Percentiles rank a stretch among this genome's conserved stretches.
Evolutionary conservation across 2,797 vertebrate species (phyloP).

Genomic region (Ctenopoma multispine): DNA sequence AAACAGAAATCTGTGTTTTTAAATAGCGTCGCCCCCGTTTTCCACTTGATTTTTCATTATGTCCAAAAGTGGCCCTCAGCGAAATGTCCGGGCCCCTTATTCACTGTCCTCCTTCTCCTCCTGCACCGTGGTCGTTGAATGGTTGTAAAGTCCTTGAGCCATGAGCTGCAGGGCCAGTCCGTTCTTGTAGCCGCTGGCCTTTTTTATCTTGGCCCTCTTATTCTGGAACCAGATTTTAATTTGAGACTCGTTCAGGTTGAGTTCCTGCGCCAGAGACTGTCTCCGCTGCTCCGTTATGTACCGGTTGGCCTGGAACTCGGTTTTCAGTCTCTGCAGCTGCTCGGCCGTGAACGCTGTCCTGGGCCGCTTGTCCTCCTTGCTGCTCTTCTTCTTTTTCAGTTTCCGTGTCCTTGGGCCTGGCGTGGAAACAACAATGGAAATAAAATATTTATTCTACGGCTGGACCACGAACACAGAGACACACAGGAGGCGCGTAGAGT

Average conservation of each 20-base stretch:
- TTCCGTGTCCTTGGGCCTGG: slow-evolving; percentile 97
- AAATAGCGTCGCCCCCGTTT: slow-evolving; percentile 84
- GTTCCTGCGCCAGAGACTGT: slow-evolving; percentile 95
- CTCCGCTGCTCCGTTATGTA: slow-evolving; percentile 98
- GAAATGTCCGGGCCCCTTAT: slow-evolving; percentile 65
- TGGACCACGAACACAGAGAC: slow-evolving; percentile 9
- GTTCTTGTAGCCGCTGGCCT: slow-evolving; percentile 95
- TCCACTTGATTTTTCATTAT: slow-evolving; percentile 48
- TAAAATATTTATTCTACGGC: slow-evolving; percentile 68
- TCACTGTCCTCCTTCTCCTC: slow-evolving; percentile 95
- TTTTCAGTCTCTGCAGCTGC: slow-evolving; percentile 97
- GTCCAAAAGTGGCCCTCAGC: slow-evolving; percentile 51
- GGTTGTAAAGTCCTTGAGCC: slow-evolving; percentile 99
- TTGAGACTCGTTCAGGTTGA: slow-evolving; percentile 97
- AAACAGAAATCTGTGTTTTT: slow-evolving; percentile 90
- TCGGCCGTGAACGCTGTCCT: slow-evolving; percentile 97
- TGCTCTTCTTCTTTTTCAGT: slow-evolving; percentile 97
- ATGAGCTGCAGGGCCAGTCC: slow-evolving; percentile 96
- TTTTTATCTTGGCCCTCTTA: slow-evolving; percentile 97
- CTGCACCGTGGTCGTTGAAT: slow-evolving; percentile 96
- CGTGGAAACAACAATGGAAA: slow-evolving; percentile 85
- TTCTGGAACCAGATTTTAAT: slow-evolving; percentile 99
- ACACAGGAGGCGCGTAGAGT: background rate
- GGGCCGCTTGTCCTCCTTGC: slow-evolving; percentile 96
- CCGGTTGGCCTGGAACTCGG: slow-evolving; percentile 96